Percentiles rank a stretch among this genome's conserved stretches.
Conservation (phyloP, 2,113 vertebrate species). For the Protomyctophum bolini region DNA sequence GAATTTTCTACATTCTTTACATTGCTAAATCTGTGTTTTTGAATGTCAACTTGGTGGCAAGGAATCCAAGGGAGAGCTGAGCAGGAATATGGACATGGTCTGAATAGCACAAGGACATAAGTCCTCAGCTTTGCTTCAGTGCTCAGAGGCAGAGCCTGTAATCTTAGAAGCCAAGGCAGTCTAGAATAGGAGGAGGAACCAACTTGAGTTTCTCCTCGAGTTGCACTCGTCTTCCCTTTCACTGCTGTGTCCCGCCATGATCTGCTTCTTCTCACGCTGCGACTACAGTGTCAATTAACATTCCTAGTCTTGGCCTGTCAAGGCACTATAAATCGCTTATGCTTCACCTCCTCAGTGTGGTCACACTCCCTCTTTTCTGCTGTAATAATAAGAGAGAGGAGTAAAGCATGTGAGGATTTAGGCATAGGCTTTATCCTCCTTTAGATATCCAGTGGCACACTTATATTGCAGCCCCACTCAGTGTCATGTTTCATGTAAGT, state of each 20-base stretch:
- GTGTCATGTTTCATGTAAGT: neutral
- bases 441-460: neutral
- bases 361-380: conserved; percentile 51
- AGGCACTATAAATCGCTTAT: conserved; percentile 65
- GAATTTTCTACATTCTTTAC: conserved; percentile 73
- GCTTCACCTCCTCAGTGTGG: conserved; percentile 58
- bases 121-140: conserved; percentile 20
- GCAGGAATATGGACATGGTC: conserved; percentile 49
- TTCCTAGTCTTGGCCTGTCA: conserved; percentile 70
- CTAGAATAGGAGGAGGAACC: conserved; percentile 14
- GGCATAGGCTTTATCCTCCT: conserved; percentile 1
- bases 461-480: conserved; percentile 13
- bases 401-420: conserved; percentile 12
- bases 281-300: conserved; percentile 72
- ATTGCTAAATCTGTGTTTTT: conserved; percentile 66
- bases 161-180: conserved; percentile 45
- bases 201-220: conserved; percentile 29
- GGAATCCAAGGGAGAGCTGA: conserved; percentile 47
- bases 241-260: conserved; percentile 38
- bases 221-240: conserved; percentile 36
- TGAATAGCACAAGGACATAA: conserved; percentile 32
- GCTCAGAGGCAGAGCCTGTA: conserved; percentile 40
- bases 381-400: conserved; percentile 44
- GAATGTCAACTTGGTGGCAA: conserved; percentile 62
- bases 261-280: conserved; percentile 59